These are phyloP conservation scores for Melieria picta DNA, from an alignment of 2,888 invertebrate species.

Conservation along the genomic window DNA sequence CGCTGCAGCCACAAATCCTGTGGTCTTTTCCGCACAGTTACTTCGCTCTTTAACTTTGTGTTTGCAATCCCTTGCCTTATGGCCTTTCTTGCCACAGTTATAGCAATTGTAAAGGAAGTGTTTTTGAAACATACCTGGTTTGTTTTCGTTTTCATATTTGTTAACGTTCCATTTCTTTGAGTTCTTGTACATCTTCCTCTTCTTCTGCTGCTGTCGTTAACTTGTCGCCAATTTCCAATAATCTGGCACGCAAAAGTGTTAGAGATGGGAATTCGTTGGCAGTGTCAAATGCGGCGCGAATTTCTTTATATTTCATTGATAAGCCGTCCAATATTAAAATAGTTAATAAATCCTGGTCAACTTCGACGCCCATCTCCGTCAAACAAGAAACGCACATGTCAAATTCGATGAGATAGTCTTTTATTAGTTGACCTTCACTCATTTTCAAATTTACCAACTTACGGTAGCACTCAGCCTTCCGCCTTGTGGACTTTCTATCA, in stretches of 20 bases:
- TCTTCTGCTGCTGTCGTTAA: too few species aligned
- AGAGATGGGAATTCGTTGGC: conserved; percentile 28
- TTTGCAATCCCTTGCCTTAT: conserved; percentile 19
- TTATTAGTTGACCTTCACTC: conserved; percentile 17
- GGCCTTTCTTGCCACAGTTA: conserved; percentile 26
- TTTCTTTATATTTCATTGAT: conserved; percentile 21
- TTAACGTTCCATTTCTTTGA: too few species aligned
- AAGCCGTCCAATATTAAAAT: conserved; percentile 32
- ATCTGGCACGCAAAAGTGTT: not conserved
- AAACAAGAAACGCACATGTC: conserved; percentile 23
- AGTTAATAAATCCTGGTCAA: conserved; percentile 33
- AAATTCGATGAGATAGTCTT: conserved; percentile 30
- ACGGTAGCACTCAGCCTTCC: too few species aligned
- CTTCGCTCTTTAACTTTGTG: not conserved
- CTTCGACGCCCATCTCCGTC: conserved; percentile 30
- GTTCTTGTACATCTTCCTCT: too few species aligned
- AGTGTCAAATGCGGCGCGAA: conserved; percentile 35
- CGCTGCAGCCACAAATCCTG: conserved; percentile 5
- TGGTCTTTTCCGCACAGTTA: conserved; percentile 11
- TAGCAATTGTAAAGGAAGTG: conserved; percentile 25
- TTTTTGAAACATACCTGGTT: not conserved
- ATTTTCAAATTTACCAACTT: conserved; percentile 37
- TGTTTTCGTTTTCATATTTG: not conserved
- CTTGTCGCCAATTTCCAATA: too few species aligned
- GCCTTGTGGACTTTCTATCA: conserved; percentile 36